These are phyloP conservation scores for Patella pellucida DNA, from an alignment of 2,888 invertebrate genomes.

Conservation along the genomic window DNA sequence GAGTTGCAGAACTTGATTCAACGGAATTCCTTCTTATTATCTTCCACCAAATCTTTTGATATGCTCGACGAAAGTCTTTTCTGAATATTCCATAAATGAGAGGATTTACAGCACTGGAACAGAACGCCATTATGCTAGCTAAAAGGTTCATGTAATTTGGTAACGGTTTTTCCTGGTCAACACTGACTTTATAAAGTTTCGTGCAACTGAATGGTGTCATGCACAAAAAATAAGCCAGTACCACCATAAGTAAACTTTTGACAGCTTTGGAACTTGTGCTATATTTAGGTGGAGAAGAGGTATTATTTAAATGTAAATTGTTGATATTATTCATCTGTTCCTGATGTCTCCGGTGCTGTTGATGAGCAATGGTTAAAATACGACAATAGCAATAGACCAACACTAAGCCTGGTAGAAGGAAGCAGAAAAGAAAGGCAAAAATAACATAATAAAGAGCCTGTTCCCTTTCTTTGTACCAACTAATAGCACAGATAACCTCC, in stretches of 20 bases:
- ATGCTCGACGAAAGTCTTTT: conserved; percentile 59
- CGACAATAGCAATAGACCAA: conserved; percentile 55
- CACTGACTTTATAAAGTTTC: conserved; percentile 65
- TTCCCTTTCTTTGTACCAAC: conserved; percentile 56
- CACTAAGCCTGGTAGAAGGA: conserved; percentile 57
- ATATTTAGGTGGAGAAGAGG: conserved; percentile 24
- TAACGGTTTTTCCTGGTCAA: conserved; percentile 36
- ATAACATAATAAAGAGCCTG: conserved; percentile 59
- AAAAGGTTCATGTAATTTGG: conserved; percentile 59
- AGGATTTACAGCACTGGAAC: conserved; percentile 67
- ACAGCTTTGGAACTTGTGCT: conserved; percentile 47
- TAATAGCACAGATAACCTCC: conserved; percentile 67
- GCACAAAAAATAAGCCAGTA: conserved; percentile 66
- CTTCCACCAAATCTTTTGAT: conserved; percentile 6
- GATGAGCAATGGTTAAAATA: conserved; percentile 34
- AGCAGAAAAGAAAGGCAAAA: conserved; percentile 61
- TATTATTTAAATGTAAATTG: conserved; percentile 14
- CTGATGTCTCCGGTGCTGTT: neutral
- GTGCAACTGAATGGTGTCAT: conserved; percentile 69
- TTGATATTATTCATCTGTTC: neutral
- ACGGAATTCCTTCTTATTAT: too few species aligned
- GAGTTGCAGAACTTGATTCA: too few species aligned
- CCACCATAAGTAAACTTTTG: conserved; percentile 62
- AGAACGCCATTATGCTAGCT: conserved; percentile 61
- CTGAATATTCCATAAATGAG: conserved; percentile 68